Evolutionary conservation across 1,140 invertebrate genomes (phyloP).

Genomic region (Neodiprion virginianus): DNA sequence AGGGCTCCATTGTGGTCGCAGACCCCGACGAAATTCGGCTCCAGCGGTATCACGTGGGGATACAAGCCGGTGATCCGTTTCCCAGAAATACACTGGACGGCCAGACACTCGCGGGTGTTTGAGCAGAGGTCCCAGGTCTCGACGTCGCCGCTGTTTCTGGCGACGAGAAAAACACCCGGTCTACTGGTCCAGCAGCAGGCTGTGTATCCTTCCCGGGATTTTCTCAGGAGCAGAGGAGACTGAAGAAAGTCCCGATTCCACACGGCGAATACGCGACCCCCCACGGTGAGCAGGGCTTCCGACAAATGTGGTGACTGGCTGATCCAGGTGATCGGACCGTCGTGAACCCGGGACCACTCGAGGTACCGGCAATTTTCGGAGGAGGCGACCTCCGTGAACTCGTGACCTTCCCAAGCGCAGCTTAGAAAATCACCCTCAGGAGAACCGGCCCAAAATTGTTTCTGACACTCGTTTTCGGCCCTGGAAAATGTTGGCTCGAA

Average conservation of each 20-base stretch:
- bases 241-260: constrained; percentile 63
- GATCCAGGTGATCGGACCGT: constrained; percentile 68
- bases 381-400: constrained; percentile 61
- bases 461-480: constrained; percentile 14
- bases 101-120: constrained; percentile 36
- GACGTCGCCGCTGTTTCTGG: constrained; percentile 59
- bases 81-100: constrained; percentile 38
- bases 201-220: constrained; percentile 55
- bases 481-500: neutral
- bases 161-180: constrained; percentile 60
- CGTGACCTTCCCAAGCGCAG: constrained; percentile 66
- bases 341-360: constrained; percentile 64
- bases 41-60: constrained; percentile 2
- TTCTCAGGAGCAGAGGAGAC: constrained; percentile 64
- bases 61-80: constrained; percentile 40
- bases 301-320: constrained; percentile 64
- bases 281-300: constrained; percentile 67
- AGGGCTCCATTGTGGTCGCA: constrained; percentile 41
- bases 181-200: constrained; percentile 61
- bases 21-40: constrained; percentile 32
- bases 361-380: constrained; percentile 56
- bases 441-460: constrained; percentile 41
- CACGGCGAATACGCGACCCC: constrained; percentile 66
- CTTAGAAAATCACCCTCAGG: constrained; percentile 59
- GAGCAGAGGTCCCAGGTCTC: constrained; percentile 64